Evolutionary conservation across 30 jellyfish, hydroid and myxozoan species (phyloP).

Genomic region (Aurelia aurita): DNA sequence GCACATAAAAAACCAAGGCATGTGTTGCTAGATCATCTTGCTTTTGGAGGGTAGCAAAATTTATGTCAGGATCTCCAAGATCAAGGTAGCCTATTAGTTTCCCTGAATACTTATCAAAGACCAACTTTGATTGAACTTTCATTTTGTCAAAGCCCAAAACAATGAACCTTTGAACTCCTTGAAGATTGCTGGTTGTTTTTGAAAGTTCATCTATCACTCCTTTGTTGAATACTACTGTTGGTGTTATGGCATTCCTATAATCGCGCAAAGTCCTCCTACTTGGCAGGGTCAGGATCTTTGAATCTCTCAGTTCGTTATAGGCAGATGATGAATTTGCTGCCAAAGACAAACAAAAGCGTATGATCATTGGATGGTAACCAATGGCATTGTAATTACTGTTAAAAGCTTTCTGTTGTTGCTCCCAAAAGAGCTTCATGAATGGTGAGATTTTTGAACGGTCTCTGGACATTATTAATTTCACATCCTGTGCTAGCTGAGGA

Average conservation of each 20-base stretch:
- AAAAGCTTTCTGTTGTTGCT: slow-evolving; percentile 74
- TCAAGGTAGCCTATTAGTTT: slow-evolving; percentile 63
- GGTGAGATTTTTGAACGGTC: slow-evolving; percentile 60
- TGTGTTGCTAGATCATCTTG: slow-evolving; percentile 64
- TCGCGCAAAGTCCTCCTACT: slow-evolving; percentile 85
- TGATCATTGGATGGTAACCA: slow-evolving; percentile 86
- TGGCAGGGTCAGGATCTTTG: slow-evolving; percentile 70
- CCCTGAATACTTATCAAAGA: slow-evolving; percentile 78
- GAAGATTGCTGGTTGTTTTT: slow-evolving; percentile 19
- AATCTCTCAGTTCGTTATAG: slow-evolving; percentile 74
- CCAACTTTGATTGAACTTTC: slow-evolving; percentile 72
- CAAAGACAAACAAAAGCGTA: slow-evolving; percentile 66
- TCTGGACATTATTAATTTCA: slow-evolving; percentile 20
- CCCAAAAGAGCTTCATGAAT: slow-evolving; percentile 85
- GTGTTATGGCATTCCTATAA: slow-evolving; percentile 53
- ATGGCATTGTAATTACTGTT: slow-evolving; percentile 56
- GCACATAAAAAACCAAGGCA: slow-evolving; percentile 53
- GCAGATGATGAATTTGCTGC: slow-evolving; percentile 84
- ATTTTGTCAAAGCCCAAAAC: slow-evolving; percentile 59
- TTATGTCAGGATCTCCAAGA: slow-evolving; percentile 47
- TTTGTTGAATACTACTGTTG: slow-evolving; percentile 53
- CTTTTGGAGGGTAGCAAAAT: slow-evolving; percentile 18
- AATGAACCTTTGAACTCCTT: slow-evolving; percentile 39
- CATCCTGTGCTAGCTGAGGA: slow-evolving; percentile 37
- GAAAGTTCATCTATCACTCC: slow-evolving; percentile 50